These are phyloP conservation scores for Eclectus roratus DNA, from an alignment of 2,113 vertebrate species.

Conservation along the genomic window DNA sequence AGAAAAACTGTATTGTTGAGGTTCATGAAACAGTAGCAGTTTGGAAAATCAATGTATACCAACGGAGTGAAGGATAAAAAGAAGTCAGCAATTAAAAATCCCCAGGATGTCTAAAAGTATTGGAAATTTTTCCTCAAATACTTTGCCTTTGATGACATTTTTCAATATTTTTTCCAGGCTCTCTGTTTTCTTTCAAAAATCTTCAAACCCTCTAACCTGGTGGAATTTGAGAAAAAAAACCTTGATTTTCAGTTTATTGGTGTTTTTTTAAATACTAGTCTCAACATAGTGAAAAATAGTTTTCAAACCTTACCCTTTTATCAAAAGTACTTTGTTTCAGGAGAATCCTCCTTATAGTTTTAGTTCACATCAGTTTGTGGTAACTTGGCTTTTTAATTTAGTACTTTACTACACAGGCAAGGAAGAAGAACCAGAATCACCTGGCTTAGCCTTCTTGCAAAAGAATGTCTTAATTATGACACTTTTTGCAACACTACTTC, in stretches of 20 bases:
- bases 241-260: neutral
- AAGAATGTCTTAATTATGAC: neutral
- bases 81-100: neutral
- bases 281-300: neutral
- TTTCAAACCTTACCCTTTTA: neutral
- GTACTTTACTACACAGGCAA: neutral
- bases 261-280: neutral
- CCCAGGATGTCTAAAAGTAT: neutral
- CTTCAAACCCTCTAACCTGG: neutral
- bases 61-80: neutral
- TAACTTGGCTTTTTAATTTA: neutral
- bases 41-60: neutral
- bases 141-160: neutral
- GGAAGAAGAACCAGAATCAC: neutral
- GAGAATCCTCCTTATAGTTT: neutral
- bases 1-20: neutral
- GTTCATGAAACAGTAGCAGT: neutral
- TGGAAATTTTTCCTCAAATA: neutral
- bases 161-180: neutral
- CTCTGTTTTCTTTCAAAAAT: neutral
- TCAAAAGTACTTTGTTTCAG: neutral
- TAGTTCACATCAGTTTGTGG: neutral
- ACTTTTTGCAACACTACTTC: neutral
- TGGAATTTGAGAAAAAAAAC: neutral
- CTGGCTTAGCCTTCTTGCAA: neutral